Evolutionary conservation across 1,140 invertebrate species (phyloP).

Genomic region (Halesus radiatus): DNA sequence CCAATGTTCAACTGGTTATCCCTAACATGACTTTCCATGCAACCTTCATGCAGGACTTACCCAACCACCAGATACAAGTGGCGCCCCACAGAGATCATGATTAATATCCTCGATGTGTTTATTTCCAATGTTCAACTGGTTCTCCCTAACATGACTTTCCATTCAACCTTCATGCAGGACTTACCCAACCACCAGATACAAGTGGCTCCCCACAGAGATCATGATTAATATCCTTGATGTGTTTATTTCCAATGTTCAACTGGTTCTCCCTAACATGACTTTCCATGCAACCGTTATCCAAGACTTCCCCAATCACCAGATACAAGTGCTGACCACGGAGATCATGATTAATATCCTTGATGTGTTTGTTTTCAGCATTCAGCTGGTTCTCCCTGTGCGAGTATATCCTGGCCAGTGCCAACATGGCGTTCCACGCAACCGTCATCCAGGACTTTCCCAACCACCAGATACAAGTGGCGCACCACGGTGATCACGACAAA

Average conservation of each 20-base stretch:
- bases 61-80: slow-evolving; percentile 83
- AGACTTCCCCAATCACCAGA: slow-evolving; percentile 86
- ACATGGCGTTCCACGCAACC: slow-evolving; percentile 92
- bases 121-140: slow-evolving; percentile 90
- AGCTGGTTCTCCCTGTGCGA: slow-evolving; percentile 95
- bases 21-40: slow-evolving; percentile 94
- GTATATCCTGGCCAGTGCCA: slow-evolving; percentile 90
- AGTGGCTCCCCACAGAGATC: slow-evolving; percentile 70
- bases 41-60: slow-evolving; percentile 88
- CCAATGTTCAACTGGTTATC: slow-evolving; percentile 95
- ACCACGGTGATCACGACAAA: slow-evolving; percentile 56
- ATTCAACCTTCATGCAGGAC: slow-evolving; percentile 88
- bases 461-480: slow-evolving; percentile 82
- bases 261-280: slow-evolving; percentile 95
- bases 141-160: slow-evolving; percentile 95
- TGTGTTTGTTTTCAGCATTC: slow-evolving; percentile 79
- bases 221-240: background rate
- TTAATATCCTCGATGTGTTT: background rate
- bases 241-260: slow-evolving; percentile 83
- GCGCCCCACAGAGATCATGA: slow-evolving; percentile 63
- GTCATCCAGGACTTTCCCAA: slow-evolving; percentile 88
- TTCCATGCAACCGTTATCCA: slow-evolving; percentile 90
- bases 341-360: background rate
- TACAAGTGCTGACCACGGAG: background rate
- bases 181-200: slow-evolving; percentile 86